Conservation (phyloP, 2,113 vertebrate genomes). For the Grammomys surdaster region DNA sequence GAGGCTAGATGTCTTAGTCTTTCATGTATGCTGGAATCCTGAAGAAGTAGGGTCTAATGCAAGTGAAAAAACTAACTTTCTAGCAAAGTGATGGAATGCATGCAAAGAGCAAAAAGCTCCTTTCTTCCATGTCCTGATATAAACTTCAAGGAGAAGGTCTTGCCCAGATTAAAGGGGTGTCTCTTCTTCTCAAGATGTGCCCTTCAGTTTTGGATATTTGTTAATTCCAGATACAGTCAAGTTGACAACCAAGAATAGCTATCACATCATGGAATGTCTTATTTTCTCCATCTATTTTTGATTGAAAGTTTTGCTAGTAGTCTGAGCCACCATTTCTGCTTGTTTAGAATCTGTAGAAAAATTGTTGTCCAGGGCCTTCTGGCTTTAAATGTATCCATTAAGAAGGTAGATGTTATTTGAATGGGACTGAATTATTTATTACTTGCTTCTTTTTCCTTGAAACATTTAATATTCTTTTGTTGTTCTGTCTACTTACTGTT, state of each 20-base stretch:
- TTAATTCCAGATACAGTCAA: background rate
- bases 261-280: background rate
- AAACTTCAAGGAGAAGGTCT: background rate
- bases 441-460: background rate
- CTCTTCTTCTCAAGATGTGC: background rate
- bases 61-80: background rate
- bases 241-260: background rate
- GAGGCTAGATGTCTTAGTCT: background rate
- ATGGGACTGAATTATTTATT: background rate
- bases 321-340: background rate
- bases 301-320: background rate
- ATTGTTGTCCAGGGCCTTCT: background rate
- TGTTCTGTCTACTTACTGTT: background rate
- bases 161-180: background rate
- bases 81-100: background rate
- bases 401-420: background rate
- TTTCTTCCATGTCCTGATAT: background rate
- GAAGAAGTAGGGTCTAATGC: background rate
- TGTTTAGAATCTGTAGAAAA: background rate
- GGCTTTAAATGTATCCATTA: background rate
- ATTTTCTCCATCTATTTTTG: background rate
- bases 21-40: background rate
- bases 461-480: background rate
- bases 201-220: background rate
- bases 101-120: background rate